phyloP scores from a whole-genome alignment of 2,797 vertebrate species.

The Lepilemur septentrionalis region DNA sequence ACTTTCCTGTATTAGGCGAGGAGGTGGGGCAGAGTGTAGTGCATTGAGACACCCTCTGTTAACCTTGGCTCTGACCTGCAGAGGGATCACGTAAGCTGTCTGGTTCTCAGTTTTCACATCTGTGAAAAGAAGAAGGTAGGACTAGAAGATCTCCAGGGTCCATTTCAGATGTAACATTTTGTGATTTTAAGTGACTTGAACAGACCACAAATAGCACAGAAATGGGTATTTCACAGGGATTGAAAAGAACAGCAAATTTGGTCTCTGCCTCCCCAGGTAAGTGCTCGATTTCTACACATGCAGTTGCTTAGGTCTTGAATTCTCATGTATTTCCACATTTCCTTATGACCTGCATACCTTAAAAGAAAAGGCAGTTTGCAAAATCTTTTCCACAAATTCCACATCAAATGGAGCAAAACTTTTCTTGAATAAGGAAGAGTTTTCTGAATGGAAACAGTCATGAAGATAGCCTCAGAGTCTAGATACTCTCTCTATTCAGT shows the following conservation, averaged over 20 bases:
- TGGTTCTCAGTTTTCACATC: background rate
- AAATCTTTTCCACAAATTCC: background rate
- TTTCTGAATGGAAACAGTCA: background rate
- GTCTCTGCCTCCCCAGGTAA: background rate
- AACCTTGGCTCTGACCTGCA: background rate
- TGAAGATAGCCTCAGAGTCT: background rate
- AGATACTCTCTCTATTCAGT: background rate
- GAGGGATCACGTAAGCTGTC: background rate
- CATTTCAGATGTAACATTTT: background rate
- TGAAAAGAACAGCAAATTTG: background rate
- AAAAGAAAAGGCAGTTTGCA: background rate
- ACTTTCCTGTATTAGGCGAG: background rate
- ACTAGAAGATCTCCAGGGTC: background rate
- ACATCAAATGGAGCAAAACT: background rate
- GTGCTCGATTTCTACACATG: background rate
- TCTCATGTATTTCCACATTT: background rate
- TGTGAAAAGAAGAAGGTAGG: background rate
- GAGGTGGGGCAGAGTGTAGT: background rate
- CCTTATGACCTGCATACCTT: background rate
- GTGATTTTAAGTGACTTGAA: conserved; percentile 7
- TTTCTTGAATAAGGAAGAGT: background rate
- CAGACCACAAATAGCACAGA: background rate
- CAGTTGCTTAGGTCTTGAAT: background rate
- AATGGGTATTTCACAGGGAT: background rate
- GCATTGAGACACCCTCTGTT: background rate